A percentile compares a stretch with the other conserved stretches of the same genome.
Conservation (phyloP, 2,888 invertebrate species). For the Andrena marginata region DNA sequence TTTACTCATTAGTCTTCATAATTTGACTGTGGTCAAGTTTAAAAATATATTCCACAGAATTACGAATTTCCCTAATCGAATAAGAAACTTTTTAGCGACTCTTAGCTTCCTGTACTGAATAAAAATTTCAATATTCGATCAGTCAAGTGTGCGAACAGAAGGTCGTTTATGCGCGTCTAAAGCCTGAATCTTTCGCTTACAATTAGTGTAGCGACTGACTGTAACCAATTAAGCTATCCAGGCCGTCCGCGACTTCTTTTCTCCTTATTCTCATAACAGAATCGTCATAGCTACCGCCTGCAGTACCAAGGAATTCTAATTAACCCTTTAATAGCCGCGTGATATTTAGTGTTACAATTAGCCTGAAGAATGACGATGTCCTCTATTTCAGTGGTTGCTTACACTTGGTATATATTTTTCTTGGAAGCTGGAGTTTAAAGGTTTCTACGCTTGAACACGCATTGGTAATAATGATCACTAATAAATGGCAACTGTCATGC, state of each 20-base stretch:
- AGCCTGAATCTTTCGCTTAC: background rate
- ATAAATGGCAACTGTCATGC: too few relatives aligned
- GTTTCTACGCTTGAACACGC: too few relatives aligned
- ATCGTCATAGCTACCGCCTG: background rate
- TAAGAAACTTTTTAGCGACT: too few relatives aligned
- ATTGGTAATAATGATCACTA: too few relatives aligned
- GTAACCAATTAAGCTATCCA: conserved; percentile 5
- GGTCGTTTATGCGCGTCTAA: background rate
- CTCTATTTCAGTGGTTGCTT: background rate
- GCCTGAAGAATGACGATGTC: background rate
- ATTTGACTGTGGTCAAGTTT: too few relatives aligned
- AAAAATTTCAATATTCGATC: too few relatives aligned
- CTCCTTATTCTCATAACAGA: background rate
- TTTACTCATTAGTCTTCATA: too few relatives aligned
- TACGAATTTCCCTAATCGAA: too few relatives aligned
- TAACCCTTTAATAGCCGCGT: background rate
- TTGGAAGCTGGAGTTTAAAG: background rate
- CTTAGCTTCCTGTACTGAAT: too few relatives aligned
- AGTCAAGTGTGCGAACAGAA: too few relatives aligned
- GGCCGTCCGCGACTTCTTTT: background rate
- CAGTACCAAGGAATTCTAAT: conserved; percentile 10
- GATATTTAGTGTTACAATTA: background rate
- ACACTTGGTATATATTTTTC: background rate
- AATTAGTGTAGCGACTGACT: background rate
- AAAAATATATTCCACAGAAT: too few relatives aligned